These are phyloP conservation scores for Clarias pachynema DNA, from an alignment of 2,797 vertebrate species.

Conservation along the genomic window DNA sequence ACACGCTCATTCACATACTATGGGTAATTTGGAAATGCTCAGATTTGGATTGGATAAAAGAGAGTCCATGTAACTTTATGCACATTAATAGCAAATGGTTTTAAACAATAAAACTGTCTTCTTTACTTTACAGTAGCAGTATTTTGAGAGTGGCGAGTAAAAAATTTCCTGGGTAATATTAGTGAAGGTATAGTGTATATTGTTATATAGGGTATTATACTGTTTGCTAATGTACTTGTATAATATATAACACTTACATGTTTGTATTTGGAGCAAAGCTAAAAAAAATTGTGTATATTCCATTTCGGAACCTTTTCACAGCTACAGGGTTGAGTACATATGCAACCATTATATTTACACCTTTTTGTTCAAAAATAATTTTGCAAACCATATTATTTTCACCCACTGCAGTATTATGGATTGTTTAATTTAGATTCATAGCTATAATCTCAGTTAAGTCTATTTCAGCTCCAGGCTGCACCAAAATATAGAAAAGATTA, in stretches of 20 bases:
- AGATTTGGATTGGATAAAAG: not conserved
- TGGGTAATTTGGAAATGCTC: too few relatives aligned
- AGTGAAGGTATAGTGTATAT: not conserved
- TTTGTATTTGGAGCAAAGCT: not conserved
- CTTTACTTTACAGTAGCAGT: not conserved
- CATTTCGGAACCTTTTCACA: not conserved
- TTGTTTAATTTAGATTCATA: not conserved
- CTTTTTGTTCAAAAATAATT: not conserved
- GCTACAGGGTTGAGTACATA: not conserved
- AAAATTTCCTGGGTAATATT: not conserved
- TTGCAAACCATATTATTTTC: not conserved
- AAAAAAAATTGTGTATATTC: not conserved
- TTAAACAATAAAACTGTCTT: not conserved
- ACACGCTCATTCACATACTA: too few relatives aligned
- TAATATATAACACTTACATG: constrained; percentile 8
- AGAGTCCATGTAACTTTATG: not conserved
- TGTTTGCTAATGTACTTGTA: not conserved
- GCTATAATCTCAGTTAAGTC: not conserved
- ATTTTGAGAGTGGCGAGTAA: not conserved
- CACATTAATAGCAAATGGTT: not conserved
- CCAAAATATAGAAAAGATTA: not conserved
- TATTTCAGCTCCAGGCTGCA: not conserved
- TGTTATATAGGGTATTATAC: constrained; percentile 1
- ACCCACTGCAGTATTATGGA: not conserved
- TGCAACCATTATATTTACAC: not conserved